Evolutionary conservation across 2,888 invertebrate species (phyloP), one percentile per base, ranked within the genome.

Genomic region (Tanytarsus gracilentus): DNA sequence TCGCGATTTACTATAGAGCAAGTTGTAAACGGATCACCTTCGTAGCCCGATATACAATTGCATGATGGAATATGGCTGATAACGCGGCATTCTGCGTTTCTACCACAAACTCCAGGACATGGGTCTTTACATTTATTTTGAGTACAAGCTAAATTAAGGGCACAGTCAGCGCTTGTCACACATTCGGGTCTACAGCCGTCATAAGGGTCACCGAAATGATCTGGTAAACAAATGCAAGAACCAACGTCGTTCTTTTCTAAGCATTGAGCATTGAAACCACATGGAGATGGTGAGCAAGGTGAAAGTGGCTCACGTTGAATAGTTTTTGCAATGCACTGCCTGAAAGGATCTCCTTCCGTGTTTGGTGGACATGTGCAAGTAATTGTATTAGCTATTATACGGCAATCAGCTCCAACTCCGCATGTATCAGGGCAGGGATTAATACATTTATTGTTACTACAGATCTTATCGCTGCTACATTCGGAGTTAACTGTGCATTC

Each of bases 171-270:
- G 70, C 87, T 91, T 2, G 89, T 77, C 30, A 90, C 85, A 71
- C 92, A 92, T 76, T 92, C 91, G 1, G 91, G 91, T 64, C 88
- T 80, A 68, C 92, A 90, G 44, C 86, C 86, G 71, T 88, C 86
- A 67, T 89, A 89, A 3, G 91, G 90, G 74, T 90, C 89, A 61
- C 91, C 91, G 69, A 83, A 82, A 69, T 88, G 88, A 65, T 87
- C 87, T 67, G 84, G 80, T 63, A 88, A 80, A 67, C 90, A 92
- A 39, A 82, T 81, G 69, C 90, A 91, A 58, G 88, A 82, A 21
- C 88, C 89, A 26, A 85, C 87, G 33, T 85, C 86, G 66, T 88
- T 86, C 63, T 84, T 79, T 72, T 83, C 82, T 70, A 72, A 89
- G 86, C 68, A 87, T 75, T 30, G 84, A 2, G 92, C 89, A 70